Evolutionary conservation across 1,140 invertebrate species (phyloP), one percentile per base, ranked within the genome.

Genomic region (Chelonus insularis): DNA sequence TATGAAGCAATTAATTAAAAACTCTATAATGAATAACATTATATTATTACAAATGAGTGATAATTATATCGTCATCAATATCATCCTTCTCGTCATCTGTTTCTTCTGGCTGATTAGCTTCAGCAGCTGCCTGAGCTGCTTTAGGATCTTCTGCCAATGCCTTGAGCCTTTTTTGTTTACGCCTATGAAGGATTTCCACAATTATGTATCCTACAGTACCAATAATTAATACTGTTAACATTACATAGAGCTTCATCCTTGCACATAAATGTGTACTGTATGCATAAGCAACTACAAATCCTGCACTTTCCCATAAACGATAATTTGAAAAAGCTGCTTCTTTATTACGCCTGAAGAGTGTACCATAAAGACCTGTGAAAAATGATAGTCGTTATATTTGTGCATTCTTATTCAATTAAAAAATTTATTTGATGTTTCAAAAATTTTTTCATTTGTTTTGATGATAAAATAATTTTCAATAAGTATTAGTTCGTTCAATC

Each of bases 321-420:
- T 93, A 97, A 81, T 97, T 97, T 62, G 95, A 96, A 84, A 98
- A 98, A 0, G 96, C 96, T 0, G 96, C 92, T 77, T 98, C 95
- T 72, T 96, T 94, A 78, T 95, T 93, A 34, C 93, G 86, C 55
- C 92, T 84, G 82, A 97, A 97, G 12, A 97, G 84, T 5, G 95
- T 92, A 23, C 96, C 94, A 72, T 97, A 95, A 20, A 96, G 85
- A 73, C 93, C 93, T 95, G 84, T 0, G 82, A 80, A 70, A 45
- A 65, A 63, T n/a, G n/a, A 37, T 55, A 56, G 14, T 48, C 36
- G 8, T 37, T n/a, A n/a, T n/a, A n/a, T n/a, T n/a, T n/a, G n/a
- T n/a, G n/a, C n/a, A n/a, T n/a, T n/a, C n/a, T n/a, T n/a, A n/a
- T n/a, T n/a, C n/a, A n/a, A n/a, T n/a, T n/a, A n/a, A n/a, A n/a